phyloP scores from a whole-genome alignment of 2,797 vertebrate species.

The Leptatherina wallacei region DNA sequence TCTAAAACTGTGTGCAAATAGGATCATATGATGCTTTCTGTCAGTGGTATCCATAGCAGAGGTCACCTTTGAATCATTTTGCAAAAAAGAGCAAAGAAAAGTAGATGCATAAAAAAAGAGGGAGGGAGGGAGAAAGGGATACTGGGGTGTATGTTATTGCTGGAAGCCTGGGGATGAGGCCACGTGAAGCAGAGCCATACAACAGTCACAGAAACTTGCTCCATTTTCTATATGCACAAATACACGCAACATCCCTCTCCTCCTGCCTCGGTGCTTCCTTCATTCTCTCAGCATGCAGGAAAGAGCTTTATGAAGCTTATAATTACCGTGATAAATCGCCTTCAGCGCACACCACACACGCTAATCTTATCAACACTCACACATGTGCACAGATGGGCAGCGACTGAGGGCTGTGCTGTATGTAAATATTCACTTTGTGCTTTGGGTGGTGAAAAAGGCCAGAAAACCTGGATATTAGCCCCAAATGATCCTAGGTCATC shows the following conservation, averaged over 20 bases:
- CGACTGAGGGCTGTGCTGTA: constrained; percentile 7
- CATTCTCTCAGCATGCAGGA: constrained; percentile 53
- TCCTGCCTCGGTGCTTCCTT: constrained; percentile 37
- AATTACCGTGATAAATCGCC: constrained; percentile 72
- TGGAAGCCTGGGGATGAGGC: constrained; percentile 24
- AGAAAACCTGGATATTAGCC: background rate
- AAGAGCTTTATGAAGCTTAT: constrained; percentile 70
- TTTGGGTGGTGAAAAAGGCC: constrained; percentile 1
- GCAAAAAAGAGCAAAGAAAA: background rate
- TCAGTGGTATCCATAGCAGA: constrained; percentile 29
- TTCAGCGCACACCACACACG: constrained; percentile 36
- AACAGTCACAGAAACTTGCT: constrained; percentile 33
- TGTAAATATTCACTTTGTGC: constrained; percentile 15
- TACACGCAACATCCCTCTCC: background rate
- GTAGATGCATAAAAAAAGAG: constrained; percentile 25
- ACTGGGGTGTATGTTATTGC: constrained; percentile 46
- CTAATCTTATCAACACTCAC: constrained; percentile 42
- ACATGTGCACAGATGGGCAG: background rate
- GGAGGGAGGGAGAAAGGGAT: background rate
- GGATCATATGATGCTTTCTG: constrained; percentile 26
- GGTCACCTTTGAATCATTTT: constrained; percentile 25
- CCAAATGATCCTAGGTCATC: constrained; percentile 25
- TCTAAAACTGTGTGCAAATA: constrained; percentile 14
- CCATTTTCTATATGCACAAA: constrained; percentile 22
- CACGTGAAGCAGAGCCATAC: constrained; percentile 23